Base-by-base conservation (phyloP, 2,888 invertebrate species). In the Eupithecia subumbrata region DNA sequence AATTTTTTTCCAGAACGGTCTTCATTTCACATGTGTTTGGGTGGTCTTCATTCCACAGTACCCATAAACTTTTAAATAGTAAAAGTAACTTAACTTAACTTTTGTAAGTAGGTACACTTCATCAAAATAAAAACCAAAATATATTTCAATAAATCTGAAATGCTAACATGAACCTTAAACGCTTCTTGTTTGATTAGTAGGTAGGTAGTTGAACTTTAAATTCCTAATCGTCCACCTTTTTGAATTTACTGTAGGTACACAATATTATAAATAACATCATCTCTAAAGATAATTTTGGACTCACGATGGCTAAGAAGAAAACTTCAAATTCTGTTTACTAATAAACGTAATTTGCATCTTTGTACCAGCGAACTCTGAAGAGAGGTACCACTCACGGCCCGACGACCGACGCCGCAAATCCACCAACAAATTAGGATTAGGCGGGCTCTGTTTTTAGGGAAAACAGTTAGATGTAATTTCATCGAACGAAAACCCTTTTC, bases 391-490 rank as follows among this genome's bases (percentile, higher is more conserved):
- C 81, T 83, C 83, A 84, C 85, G 82, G 86, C 90, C 88, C 86
- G 84, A 83, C 45, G 45, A 2, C 45, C 45, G 45, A 2, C 45
- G 45, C 45, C 87, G 85, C 85, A 89, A 90, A 88, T 89, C 91
- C 90, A 89, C 87, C 84, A 85, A 87, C 91, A 91, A 92, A 92
- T 92, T 90, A 89, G 89, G 90, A 92, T 92, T 90, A 91, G 86
- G 88, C 89, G 90, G 90, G 88, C 84, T 83, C 82, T 83, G 87
- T 90, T 90, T 90, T 90, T 89, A 89, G 89, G 84, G 85, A 86
- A 87, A 88, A 88, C 87, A 84, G 85, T 87, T 86, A 88, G 64
- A 89, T 85, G 86, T 87, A 86, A 89, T 89, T 89, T 84, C 85
- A 86, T 88, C 85, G 87, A 86, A 88, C 88, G 87, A 85, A 86